Percentiles rank a stretch among this genome's conserved stretches.
Conservation (phyloP, 2,797 vertebrate species). For the Labeo calbasu region DNA sequence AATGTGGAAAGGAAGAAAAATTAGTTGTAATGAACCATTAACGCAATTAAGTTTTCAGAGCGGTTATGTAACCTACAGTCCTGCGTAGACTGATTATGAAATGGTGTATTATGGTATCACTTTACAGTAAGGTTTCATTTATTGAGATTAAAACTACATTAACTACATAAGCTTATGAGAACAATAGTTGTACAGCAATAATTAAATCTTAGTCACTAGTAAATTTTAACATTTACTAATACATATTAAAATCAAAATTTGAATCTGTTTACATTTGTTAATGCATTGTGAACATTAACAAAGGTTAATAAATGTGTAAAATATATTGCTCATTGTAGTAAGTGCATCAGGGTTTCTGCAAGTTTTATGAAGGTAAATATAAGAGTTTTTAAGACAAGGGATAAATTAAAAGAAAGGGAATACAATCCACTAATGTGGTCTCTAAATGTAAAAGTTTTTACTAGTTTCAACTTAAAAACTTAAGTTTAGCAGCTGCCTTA, state of each 20-base stretch:
- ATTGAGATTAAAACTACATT: background rate
- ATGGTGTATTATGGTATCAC: too few relatives aligned
- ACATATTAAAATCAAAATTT: background rate
- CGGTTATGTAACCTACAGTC: background rate
- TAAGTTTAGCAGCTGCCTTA: too few relatives aligned
- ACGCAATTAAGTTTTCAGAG: background rate
- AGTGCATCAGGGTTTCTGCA: background rate
- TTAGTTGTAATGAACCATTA: background rate
- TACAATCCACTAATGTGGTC: too few relatives aligned
- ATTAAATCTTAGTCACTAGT: background rate
- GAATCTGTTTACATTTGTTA: background rate
- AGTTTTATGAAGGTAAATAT: background rate
- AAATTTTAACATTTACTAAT: too few relatives aligned
- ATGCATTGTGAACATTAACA: background rate
- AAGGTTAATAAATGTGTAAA: background rate
- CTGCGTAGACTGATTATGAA: background rate
- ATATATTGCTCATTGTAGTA: background rate
- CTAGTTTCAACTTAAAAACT: too few relatives aligned
- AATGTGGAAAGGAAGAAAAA: background rate
- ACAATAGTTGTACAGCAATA: background rate
- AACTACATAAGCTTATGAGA: background rate
- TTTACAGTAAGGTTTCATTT: too few relatives aligned
- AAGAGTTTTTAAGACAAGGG: too few relatives aligned
- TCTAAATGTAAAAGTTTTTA: too few relatives aligned
- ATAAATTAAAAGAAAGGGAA: too few relatives aligned